Conservation (phyloP, 2,888 invertebrate genomes). For the Cheilosia vernalis region DNA sequence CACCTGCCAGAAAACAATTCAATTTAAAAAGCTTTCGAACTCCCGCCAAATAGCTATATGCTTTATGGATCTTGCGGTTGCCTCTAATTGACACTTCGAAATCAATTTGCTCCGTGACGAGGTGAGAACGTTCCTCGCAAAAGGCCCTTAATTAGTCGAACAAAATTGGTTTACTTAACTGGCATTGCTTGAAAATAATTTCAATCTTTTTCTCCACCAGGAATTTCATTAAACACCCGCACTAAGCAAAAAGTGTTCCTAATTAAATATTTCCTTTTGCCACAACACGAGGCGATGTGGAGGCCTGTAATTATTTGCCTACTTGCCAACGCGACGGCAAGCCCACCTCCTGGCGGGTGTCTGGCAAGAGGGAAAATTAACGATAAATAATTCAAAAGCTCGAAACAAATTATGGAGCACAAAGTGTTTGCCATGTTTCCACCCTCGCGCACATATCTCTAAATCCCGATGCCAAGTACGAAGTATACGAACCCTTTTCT, state of each 20-base stretch:
- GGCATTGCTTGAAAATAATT: constrained; percentile 58
- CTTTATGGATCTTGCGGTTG: constrained; percentile 1
- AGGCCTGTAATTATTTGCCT: constrained; percentile 18
- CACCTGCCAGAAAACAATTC: constrained; percentile 21
- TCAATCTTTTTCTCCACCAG: constrained; percentile 33
- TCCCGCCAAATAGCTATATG: constrained; percentile 10
- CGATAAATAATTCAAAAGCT: constrained; percentile 73
- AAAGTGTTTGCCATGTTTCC: constrained; percentile 42
- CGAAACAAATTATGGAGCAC: constrained; percentile 49
- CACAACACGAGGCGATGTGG: constrained; percentile 25
- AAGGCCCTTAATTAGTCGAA: constrained; percentile 56
- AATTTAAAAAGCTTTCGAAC: not conserved
- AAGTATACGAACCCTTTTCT: constrained; percentile 44
- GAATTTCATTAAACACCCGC: constrained; percentile 27
- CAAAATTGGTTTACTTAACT: constrained; percentile 61
- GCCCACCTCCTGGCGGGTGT: constrained; percentile 15
- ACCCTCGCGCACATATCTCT: constrained; percentile 11
- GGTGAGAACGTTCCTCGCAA: constrained; percentile 51
- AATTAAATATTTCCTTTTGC: constrained; percentile 65
- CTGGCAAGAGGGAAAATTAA: constrained; percentile 61
- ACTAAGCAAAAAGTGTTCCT: constrained; percentile 29
- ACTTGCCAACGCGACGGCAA: not conserved
- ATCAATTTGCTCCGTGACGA: constrained; percentile 51
- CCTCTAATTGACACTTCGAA: constrained; percentile 46
- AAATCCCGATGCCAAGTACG: not conserved